Conservation (phyloP, 2,797 vertebrate species). For the Salmo trutta region DNA sequence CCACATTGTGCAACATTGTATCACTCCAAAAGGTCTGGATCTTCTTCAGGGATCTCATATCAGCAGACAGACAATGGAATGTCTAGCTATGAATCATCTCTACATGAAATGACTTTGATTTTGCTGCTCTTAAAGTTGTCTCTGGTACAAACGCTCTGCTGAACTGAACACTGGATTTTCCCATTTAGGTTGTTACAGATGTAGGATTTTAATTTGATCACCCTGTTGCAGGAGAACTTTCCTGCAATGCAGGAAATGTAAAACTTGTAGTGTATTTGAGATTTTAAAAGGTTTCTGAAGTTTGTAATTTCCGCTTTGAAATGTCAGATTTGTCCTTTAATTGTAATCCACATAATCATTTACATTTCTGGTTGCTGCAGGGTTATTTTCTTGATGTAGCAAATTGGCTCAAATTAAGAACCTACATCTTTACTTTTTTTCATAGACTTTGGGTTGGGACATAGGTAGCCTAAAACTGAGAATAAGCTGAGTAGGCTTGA, state of each 20-base stretch:
- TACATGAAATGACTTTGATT: neutral
- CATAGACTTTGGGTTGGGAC: neutral
- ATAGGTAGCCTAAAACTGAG: neutral
- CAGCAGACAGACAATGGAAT: constrained; percentile 42
- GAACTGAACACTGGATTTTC: constrained; percentile 58
- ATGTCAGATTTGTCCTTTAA: too few relatives aligned
- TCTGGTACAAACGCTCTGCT: constrained; percentile 45
- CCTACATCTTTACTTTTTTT: neutral
- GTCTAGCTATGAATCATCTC: constrained; percentile 32
- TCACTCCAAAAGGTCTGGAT: constrained; percentile 22
- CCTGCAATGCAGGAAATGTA: too few relatives aligned
- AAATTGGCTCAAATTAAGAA: too few relatives aligned
- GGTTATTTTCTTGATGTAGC: too few relatives aligned
- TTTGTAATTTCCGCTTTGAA: too few relatives aligned
- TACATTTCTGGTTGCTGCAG: too few relatives aligned
- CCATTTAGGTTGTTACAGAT: constrained; percentile 31
- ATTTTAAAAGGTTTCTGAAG: too few relatives aligned
- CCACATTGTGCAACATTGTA: constrained; percentile 27
- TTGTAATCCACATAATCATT: too few relatives aligned
- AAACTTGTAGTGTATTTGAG: too few relatives aligned
- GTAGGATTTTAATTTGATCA: too few relatives aligned
- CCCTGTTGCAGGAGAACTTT: too few relatives aligned
- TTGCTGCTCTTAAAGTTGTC: constrained; percentile 60
- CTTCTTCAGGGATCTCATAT: constrained; percentile 41
- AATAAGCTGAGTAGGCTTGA: constrained; percentile 36